Percentiles rank a stretch among this genome's conserved stretches.
These are phyloP conservation scores for Oikopleura vanhoeffeni DNA, from an alignment of 23 tunicate species.

Conservation along the genomic window DNA sequence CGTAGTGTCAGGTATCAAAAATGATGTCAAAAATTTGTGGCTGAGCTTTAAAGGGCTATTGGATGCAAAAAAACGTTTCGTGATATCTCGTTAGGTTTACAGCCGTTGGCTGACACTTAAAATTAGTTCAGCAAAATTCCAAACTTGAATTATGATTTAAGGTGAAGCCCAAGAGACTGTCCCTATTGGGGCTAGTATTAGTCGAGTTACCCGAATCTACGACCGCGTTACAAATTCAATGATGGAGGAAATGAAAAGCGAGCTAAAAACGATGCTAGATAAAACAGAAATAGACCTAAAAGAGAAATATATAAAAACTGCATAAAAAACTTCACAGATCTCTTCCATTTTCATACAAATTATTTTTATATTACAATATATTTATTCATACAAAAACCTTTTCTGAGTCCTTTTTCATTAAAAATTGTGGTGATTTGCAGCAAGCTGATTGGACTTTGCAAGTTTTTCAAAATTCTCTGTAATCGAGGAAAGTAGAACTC, in stretches of 20 bases:
- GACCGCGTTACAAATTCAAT: background rate
- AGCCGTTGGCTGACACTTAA: too few relatives aligned
- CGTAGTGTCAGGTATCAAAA: background rate
- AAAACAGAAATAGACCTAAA: background rate
- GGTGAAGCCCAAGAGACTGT: background rate
- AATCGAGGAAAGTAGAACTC: too few relatives aligned
- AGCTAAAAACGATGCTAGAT: background rate
- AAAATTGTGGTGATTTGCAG: too few relatives aligned
- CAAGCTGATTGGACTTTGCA: too few relatives aligned
- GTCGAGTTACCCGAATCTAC: background rate
- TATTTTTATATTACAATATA: too few relatives aligned
- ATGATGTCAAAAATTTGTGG: background rate
- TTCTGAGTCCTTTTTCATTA: too few relatives aligned
- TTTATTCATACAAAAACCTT: too few relatives aligned
- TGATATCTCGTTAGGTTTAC: background rate
- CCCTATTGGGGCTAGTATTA: background rate
- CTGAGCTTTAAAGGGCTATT: background rate
- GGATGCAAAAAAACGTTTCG: background rate
- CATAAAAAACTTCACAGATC: too few relatives aligned
- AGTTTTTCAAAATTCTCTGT: too few relatives aligned
- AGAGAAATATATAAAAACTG: background rate
- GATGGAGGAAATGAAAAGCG: slow-evolving; percentile 14
- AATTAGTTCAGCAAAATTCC: too few relatives aligned
- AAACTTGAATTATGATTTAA: background rate
- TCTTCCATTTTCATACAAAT: too few relatives aligned